A percentile compares a stretch with the other conserved stretches of the same genome.
Conservation (phyloP, 2,113 vertebrate genomes). For the Calidris pygmaea region DNA sequence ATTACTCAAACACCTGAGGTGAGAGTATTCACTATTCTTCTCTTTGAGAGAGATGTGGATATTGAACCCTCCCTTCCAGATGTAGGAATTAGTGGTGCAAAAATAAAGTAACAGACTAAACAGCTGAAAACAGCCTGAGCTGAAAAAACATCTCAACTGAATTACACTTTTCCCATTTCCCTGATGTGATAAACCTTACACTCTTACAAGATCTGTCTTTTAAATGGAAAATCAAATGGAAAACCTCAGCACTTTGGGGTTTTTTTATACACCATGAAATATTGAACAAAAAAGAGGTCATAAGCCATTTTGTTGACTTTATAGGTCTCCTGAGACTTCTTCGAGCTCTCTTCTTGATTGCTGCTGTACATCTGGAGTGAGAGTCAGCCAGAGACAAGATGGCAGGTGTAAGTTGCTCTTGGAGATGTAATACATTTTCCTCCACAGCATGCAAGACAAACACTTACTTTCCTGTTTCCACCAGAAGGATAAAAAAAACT, state of each 20-base stretch:
- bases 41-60: neutral
- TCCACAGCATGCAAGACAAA: neutral
- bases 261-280: conserved; percentile 53
- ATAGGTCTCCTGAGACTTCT: conserved; percentile 33
- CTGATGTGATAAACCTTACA: conserved; percentile 53
- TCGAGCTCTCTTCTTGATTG: conserved; percentile 48
- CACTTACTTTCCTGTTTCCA: neutral
- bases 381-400: conserved; percentile 42
- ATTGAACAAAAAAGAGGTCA: conserved; percentile 59
- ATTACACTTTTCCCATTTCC: conserved; percentile 36
- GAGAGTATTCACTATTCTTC: neutral
- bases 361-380: conserved; percentile 44
- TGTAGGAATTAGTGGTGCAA: neutral
- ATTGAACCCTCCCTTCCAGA: neutral
- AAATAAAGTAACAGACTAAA: neutral
- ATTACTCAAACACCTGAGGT: neutral
- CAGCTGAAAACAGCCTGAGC: neutral
- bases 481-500: neutral
- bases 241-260: neutral
- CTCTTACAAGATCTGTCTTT: conserved; percentile 41
- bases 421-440: neutral
- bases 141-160: conserved; percentile 28
- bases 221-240: conserved; percentile 54
- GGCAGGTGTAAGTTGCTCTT: conserved; percentile 37
- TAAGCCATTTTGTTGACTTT: conserved; percentile 54